Evolutionary conservation across 2,113 vertebrate species (phyloP).

Genomic region (Chamaea fasciata): DNA sequence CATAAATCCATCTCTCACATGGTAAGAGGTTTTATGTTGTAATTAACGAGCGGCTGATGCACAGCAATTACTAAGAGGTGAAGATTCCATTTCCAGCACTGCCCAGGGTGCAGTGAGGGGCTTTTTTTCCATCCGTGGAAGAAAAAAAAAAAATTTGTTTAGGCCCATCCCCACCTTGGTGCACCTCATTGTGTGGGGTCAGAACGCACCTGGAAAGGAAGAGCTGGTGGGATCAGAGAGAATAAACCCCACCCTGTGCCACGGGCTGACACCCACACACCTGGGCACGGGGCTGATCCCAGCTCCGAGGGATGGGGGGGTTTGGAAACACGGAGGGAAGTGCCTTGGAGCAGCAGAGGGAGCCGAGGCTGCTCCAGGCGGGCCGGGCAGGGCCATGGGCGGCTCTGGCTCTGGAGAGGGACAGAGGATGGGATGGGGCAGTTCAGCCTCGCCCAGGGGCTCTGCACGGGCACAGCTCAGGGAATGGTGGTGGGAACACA

Average conservation of each 20-base stretch:
- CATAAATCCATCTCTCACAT: neutral
- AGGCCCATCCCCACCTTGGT: neutral
- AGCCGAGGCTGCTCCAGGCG: neutral
- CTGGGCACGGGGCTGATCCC: neutral
- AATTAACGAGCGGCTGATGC: neutral
- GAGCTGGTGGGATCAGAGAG: neutral
- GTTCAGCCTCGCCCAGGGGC: rapidly evolving
- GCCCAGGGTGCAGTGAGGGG: neutral
- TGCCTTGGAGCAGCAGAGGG: neutral
- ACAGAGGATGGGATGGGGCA: neutral
- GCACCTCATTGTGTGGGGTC: neutral
- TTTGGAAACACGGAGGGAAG: neutral
- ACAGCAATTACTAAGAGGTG: neutral
- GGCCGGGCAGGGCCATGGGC: rapidly evolving
- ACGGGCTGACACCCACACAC: neutral
- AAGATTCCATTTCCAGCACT: neutral
- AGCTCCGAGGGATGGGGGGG: neutral
- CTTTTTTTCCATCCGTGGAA: neutral
- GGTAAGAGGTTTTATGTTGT: neutral
- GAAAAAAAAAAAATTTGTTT: neutral
- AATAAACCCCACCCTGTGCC: neutral
- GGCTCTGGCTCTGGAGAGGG: neutral
- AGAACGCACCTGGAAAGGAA: neutral
- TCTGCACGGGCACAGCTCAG: neutral
- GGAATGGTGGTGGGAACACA: rapidly evolving